phyloP scores from a whole-genome alignment of 2,113 vertebrate genomes.

The Varanus komodoensis region DNA sequence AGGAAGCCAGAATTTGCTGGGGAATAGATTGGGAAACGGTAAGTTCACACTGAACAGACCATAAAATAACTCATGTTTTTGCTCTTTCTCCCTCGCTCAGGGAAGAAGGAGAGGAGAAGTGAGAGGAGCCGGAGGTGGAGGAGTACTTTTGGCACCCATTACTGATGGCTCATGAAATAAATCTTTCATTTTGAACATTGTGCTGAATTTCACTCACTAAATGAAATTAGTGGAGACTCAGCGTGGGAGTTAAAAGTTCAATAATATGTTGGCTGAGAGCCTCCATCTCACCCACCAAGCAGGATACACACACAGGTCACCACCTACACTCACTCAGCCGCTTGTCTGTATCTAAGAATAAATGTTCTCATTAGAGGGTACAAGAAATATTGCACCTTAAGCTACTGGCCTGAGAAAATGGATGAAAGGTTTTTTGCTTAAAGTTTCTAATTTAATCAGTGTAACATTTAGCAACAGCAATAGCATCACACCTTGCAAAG shows the following conservation, averaged over 20 bases:
- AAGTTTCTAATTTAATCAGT: background rate
- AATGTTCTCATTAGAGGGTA: constrained; percentile 28
- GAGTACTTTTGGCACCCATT: background rate
- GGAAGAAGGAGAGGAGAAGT: background rate
- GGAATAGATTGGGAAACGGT: background rate
- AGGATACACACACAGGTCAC: constrained; percentile 1
- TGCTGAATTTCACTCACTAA: background rate
- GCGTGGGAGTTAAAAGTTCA: background rate
- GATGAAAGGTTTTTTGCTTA: background rate
- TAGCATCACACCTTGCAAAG: background rate
- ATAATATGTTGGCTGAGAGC: background rate
- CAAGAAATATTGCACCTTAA: constrained; percentile 4
- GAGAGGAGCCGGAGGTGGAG: background rate
- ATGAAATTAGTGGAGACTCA: constrained; percentile 22
- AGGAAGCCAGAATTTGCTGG: background rate
- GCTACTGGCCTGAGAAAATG: background rate
- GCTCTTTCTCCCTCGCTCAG: background rate
- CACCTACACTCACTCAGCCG: background rate
- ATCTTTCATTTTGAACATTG: constrained; percentile 2
- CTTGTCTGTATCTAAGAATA: constrained; percentile 29
- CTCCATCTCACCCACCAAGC: background rate
- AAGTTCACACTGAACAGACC: background rate
- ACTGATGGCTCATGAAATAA: background rate
- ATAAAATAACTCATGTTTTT: background rate
- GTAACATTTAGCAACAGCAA: background rate